Evolutionary conservation across 2,888 invertebrate species (phyloP), one percentile per base, ranked within the genome.

Genomic region (Electrophaes corylata): DNA sequence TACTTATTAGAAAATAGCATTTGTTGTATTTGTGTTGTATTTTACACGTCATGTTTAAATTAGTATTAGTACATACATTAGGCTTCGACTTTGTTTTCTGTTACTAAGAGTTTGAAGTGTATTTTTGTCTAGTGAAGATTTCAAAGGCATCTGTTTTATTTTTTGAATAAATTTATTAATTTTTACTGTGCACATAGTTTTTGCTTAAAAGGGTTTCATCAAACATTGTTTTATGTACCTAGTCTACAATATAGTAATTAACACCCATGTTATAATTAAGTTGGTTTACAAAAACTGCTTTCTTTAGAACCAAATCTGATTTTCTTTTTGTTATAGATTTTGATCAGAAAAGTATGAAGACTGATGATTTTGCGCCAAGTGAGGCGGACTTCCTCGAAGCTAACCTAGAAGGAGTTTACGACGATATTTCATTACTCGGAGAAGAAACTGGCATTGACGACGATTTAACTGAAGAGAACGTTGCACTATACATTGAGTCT

Each of bases 401-500:
- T 2, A 62, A 65, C 43, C 48, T 63, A n/a, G 67, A 67, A 0
- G 65, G 62, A 18, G 56, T 65, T 3, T 62, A 57, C 35, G 57
- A 57, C n/a, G 65, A 67, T 8, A 40, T 20, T 11, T 48, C 62
- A 3, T 40, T 57, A 44, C 50, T 48, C 16, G 57, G 45, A 29
- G 58, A 59, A 12, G 58, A 60, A 33, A 14, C 37, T 11, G 20
- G 1, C 11, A 6, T 26, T 8, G 52, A 63, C n/a, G 20, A 14
- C 12, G 58, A 53, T 11, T 29, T 19, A 0, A 2, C 35, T 12
- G 59, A 65, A 4, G 65, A 62, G 16, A 69, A 73, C 23, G 67
- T 75, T 5, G 81, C 81, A 0, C 44, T 86, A 11, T 83, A 83
- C 45, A 62, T 87, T 1, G 72, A 86, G 57, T 78, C 88, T 0